These are phyloP conservation scores for Meandrina meandrites DNA, from an alignment of 92 coral and sea anemone genomes.

Conservation along the genomic window DNA sequence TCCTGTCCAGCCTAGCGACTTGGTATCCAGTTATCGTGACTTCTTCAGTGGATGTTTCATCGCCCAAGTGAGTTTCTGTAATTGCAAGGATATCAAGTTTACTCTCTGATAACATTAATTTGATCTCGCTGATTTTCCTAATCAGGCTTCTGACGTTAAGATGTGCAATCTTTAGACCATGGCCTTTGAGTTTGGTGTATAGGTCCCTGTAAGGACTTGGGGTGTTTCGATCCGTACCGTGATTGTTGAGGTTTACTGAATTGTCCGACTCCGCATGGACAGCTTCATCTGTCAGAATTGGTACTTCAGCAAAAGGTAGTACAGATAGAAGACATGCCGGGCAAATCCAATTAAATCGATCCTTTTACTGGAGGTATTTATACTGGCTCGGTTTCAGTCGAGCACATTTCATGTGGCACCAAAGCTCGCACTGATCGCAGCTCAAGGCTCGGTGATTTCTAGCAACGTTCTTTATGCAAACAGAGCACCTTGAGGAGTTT, in stretches of 20 bases:
- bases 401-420: too few relatives aligned
- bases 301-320: too few relatives aligned
- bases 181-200: conserved; percentile 17
- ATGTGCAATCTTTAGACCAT: conserved; percentile 31
- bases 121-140: conserved; percentile 38
- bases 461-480: too few relatives aligned
- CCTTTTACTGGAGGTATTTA: too few relatives aligned
- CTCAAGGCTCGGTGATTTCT: too few relatives aligned
- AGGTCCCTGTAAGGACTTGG: conserved; percentile 37
- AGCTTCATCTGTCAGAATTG: neutral
- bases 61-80: conserved; percentile 56
- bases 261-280: neutral
- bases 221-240: conserved; percentile 10
- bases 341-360: too few relatives aligned
- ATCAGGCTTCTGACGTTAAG: conserved; percentile 34
- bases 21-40: conserved; percentile 40
- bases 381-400: too few relatives aligned
- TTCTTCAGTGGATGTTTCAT: conserved; percentile 14
- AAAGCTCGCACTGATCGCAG: too few relatives aligned
- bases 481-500: too few relatives aligned
- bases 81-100: conserved; percentile 42
- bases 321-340: too few relatives aligned
- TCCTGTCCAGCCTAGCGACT: conserved; percentile 50
- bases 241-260: neutral
- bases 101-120: conserved; percentile 40